Conservation (phyloP, 2,113 vertebrate genomes). For the Apteryx mantelli region DNA sequence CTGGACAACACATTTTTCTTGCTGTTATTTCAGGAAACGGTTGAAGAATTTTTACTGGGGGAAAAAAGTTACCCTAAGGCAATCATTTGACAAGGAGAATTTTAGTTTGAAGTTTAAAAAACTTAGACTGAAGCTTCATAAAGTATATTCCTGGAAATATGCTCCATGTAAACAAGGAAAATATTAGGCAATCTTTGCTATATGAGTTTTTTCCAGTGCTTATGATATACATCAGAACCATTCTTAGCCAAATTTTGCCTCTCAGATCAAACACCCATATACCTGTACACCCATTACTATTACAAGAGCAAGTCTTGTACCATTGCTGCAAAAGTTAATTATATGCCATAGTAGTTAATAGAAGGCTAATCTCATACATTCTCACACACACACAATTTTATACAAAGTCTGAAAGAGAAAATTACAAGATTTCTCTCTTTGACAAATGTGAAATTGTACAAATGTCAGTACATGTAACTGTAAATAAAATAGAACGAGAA, state of each 20-base stretch:
- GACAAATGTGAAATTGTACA: constrained; percentile 64
- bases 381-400: not conserved
- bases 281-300: not conserved
- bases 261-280: not conserved
- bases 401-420: constrained; percentile 46
- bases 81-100: not conserved
- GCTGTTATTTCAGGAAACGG: not conserved
- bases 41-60: not conserved
- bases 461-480: constrained; percentile 66
- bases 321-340: not conserved
- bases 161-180: not conserved
- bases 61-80: not conserved
- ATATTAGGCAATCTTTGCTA: not conserved
- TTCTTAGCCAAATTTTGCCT: not conserved
- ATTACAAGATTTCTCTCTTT: constrained; percentile 48
- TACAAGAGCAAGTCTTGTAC: not conserved
- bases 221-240: not conserved
- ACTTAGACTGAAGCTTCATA: not conserved
- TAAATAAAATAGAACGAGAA: constrained; percentile 62
- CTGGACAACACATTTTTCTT: not conserved
- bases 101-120: not conserved
- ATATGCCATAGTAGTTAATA: not conserved
- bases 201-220: not conserved
- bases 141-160: not conserved
- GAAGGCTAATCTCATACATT: not conserved